Evolutionary conservation across 2,113 vertebrate genomes (phyloP).

Genomic region (Myiozetetes cayanensis): DNA sequence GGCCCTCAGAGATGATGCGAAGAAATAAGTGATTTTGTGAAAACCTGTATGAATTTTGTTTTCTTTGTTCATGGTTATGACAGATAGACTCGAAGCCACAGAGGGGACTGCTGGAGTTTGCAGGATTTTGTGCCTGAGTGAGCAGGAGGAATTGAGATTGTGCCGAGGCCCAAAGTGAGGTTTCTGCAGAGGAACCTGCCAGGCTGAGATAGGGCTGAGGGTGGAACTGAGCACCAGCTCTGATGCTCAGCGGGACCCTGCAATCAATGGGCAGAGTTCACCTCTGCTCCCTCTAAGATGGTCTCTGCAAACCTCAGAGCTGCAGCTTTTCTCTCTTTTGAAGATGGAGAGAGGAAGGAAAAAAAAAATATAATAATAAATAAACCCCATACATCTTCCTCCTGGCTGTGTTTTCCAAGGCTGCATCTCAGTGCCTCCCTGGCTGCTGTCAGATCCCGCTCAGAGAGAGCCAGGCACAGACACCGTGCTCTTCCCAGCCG

Average conservation of each 20-base stretch:
- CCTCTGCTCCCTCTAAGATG: accelerated
- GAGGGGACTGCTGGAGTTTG: neutral
- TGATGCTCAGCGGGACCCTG: neutral
- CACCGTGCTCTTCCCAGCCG: neutral
- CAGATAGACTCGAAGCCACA: neutral
- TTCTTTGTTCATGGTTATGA: neutral
- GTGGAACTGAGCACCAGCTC: accelerated
- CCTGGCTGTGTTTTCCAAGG: neutral
- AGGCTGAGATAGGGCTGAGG: neutral
- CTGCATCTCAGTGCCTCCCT: neutral
- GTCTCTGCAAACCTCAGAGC: neutral
- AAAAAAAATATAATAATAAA: neutral
- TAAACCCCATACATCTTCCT: neutral
- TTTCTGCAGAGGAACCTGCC: neutral
- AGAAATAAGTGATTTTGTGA: neutral
- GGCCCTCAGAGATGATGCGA: neutral
- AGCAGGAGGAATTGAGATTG: conserved; percentile 3
- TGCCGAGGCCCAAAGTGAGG: neutral
- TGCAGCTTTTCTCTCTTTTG: neutral
- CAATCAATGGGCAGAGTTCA: neutral
- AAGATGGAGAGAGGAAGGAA: neutral
- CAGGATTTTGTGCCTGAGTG: neutral
- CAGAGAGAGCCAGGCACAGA: neutral
- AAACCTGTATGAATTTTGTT: neutral
- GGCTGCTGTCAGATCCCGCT: neutral